Percentiles rank a stretch among this genome's conserved stretches.
These are phyloP conservation scores for Tachystola acroxantha DNA, from an alignment of 2,888 invertebrate genomes.

Conservation along the genomic window DNA sequence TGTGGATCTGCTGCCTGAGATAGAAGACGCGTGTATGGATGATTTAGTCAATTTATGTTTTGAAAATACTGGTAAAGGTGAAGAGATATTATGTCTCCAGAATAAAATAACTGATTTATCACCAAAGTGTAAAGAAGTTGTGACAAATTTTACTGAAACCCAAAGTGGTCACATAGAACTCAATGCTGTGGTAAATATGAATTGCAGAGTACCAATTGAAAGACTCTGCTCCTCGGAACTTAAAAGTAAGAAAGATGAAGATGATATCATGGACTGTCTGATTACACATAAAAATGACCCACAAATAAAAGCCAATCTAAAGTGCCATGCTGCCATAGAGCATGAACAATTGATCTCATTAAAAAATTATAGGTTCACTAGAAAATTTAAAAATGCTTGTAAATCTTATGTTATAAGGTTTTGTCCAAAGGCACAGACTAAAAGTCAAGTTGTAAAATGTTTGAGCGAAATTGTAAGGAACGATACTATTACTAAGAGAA, in stretches of 20 bases:
- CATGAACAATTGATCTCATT: conserved; percentile 97
- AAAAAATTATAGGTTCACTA: conserved; percentile 95
- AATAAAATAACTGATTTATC: conserved; percentile 85
- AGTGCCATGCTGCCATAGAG: conserved; percentile 96
- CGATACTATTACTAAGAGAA: conserved; percentile 87
- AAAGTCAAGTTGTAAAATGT: conserved; percentile 88
- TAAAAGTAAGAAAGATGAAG: conserved; percentile 85
- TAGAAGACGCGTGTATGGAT: conserved; percentile 92
- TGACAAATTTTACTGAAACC: conserved; percentile 91
- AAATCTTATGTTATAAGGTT: conserved; percentile 86
- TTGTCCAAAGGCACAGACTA: conserved; percentile 84
- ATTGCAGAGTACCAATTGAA: conserved; percentile 89
- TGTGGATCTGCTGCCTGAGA: conserved; percentile 95
- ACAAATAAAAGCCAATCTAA: conserved; percentile 85
- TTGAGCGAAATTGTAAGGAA: conserved; percentile 94
- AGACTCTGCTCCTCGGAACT: conserved; percentile 84
- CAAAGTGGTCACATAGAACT: conserved; percentile 92
- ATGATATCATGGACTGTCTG: conserved; percentile 96
- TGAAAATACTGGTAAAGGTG: conserved; percentile 90
- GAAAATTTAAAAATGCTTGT: conserved; percentile 97
- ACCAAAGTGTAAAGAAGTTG: conserved; percentile 84
- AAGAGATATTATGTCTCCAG: conserved; percentile 96
- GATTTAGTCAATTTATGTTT: conserved; percentile 91
- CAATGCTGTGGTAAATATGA: conserved; percentile 92
- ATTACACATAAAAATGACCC: conserved; percentile 94